These are phyloP conservation scores for Morone chrysops DNA, from an alignment of 2,113 vertebrate genomes.

Conservation along the genomic window DNA sequence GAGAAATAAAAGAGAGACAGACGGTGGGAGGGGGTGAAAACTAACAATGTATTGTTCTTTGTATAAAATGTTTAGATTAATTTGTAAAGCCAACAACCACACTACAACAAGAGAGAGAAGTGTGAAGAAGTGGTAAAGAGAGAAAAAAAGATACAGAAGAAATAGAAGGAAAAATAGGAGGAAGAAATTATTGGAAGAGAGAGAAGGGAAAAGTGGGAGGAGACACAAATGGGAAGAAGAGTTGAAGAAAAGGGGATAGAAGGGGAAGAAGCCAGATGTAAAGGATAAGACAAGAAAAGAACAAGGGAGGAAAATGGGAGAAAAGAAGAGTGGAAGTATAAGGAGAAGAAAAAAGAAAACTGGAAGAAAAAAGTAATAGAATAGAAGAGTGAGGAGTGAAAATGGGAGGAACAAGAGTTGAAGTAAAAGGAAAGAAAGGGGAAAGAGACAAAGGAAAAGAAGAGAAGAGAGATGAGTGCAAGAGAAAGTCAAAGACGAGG, in stretches of 20 bases:
- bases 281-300: background rate
- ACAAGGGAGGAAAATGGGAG: background rate
- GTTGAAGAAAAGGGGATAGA: background rate
- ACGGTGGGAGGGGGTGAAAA: background rate
- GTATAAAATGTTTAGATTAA: slow-evolving; percentile 2
- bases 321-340: background rate
- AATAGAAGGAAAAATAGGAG: background rate
- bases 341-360: background rate
- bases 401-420: background rate
- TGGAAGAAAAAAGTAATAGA: background rate
- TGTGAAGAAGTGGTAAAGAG: background rate
- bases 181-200: background rate
- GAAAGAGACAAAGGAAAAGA: background rate
- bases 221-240: background rate
- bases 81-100: background rate
- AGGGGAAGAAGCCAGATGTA: background rate
- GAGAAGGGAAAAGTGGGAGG: background rate
- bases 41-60: background rate
- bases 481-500: background rate
- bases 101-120: background rate
- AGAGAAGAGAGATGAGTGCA: too few species aligned
- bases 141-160: background rate
- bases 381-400: background rate
- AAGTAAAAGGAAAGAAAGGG: too few species aligned
- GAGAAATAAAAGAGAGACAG: slow-evolving; percentile 14